phyloP scores from a whole-genome alignment of 2,888 invertebrate species.

The Pachydiplax longipennis region DNA sequence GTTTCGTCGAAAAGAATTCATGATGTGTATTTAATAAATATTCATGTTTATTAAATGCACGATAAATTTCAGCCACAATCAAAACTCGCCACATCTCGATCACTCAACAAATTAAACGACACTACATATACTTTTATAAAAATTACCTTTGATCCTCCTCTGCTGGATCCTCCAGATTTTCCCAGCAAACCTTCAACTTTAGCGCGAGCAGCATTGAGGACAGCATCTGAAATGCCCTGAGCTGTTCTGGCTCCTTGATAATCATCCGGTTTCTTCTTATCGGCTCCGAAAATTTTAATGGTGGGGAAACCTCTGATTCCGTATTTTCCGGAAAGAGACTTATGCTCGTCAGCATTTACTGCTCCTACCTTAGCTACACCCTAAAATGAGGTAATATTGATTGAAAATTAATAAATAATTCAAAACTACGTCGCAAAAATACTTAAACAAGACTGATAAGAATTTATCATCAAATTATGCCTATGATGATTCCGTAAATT shows the following conservation, averaged over 20 bases:
- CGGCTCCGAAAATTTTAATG: conserved; percentile 89
- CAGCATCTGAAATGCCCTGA: conserved; percentile 84
- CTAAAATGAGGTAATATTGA: conserved; percentile 59
- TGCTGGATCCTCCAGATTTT: conserved; percentile 52
- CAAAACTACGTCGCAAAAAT: too few species aligned
- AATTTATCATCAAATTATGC: too few species aligned
- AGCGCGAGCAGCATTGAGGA: conserved; percentile 76
- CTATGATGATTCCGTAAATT: too few species aligned
- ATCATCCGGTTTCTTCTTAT: conserved; percentile 83
- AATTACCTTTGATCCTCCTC: conserved; percentile 46
- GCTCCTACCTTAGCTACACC: conserved; percentile 95
- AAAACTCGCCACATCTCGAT: too few species aligned
- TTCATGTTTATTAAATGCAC: too few species aligned
- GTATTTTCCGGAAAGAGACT: conserved; percentile 79
- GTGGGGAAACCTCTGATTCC: conserved; percentile 93
- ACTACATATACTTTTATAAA: too few species aligned
- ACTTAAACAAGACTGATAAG: too few species aligned
- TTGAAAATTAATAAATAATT: neutral
- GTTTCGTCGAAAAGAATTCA: too few species aligned
- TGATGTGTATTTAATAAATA: too few species aligned
- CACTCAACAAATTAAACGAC: neutral
- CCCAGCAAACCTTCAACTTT: conserved; percentile 76
- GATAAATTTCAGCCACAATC: too few species aligned
- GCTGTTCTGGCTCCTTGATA: conserved; percentile 88
- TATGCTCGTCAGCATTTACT: conserved; percentile 90